A percentile compares a stretch with the other conserved stretches of the same genome.
phyloP scores from a whole-genome alignment of 2,797 vertebrate genomes.

The Epinephelus awoara region DNA sequence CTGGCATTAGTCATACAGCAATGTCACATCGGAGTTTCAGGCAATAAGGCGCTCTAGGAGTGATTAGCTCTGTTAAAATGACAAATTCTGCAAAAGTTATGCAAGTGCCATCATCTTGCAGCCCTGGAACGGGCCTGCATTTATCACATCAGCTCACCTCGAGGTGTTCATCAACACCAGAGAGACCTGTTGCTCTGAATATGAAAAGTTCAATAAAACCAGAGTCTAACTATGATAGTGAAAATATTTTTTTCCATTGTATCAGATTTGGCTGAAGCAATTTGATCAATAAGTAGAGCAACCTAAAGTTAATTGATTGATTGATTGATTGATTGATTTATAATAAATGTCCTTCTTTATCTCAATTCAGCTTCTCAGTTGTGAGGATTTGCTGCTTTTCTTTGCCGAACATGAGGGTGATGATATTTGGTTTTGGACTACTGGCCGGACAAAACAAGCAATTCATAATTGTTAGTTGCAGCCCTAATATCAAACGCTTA shows the following conservation, averaged over 20 bases:
- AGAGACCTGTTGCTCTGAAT: background rate
- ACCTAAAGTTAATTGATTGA: background rate
- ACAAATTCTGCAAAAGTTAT: constrained; percentile 36
- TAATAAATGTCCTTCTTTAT: background rate
- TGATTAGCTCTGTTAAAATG: constrained; percentile 35
- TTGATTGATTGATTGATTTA: background rate
- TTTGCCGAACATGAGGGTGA: background rate
- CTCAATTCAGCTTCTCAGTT: background rate
- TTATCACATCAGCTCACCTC: background rate
- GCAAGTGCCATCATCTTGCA: constrained; percentile 10
- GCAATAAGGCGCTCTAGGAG: constrained; percentile 40
- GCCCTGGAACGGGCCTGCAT: background rate
- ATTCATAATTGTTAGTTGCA: background rate
- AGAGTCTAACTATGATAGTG: background rate
- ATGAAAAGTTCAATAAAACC: background rate
- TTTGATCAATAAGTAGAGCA: background rate
- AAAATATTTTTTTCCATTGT: too few species aligned
- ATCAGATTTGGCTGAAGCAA: background rate
- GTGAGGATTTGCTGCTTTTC: background rate
- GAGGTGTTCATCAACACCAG: constrained; percentile 14
- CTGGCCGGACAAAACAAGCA: background rate
- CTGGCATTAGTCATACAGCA: constrained; percentile 61
- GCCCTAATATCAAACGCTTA: background rate
- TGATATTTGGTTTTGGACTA: background rate
- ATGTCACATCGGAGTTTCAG: constrained; percentile 33